A percentile compares a stretch with the other conserved stretches of the same genome.
These are phyloP conservation scores for Adelphocoris suturalis DNA, from an alignment of 2,888 invertebrate genomes.

Conservation along the genomic window DNA sequence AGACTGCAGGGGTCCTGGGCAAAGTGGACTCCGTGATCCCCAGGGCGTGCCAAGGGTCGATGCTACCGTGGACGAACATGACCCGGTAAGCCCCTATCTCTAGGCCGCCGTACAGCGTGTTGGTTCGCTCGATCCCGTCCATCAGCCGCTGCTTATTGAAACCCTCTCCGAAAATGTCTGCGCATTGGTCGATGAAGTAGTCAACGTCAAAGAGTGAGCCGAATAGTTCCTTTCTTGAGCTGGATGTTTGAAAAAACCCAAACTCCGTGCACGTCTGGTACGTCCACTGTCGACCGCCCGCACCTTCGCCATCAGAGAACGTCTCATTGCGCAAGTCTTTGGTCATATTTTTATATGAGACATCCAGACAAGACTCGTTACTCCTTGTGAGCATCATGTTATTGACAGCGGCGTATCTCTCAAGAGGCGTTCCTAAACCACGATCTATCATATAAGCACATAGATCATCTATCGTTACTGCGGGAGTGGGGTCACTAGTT, in stretches of 20 bases:
- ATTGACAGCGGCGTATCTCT: slow-evolving; percentile 85
- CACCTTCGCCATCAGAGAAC: slow-evolving; percentile 81
- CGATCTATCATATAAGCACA: slow-evolving; percentile 88
- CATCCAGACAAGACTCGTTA: slow-evolving; percentile 89
- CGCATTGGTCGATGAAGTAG: slow-evolving; percentile 90
- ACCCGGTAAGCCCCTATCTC: slow-evolving; percentile 86
- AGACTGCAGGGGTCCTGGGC: slow-evolving; percentile 84
- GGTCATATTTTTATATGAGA: slow-evolving; percentile 88
- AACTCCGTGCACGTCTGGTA: slow-evolving; percentile 98
- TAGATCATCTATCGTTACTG: slow-evolving; percentile 89
- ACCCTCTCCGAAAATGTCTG: slow-evolving; percentile 88
- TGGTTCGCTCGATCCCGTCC: slow-evolving; percentile 85
- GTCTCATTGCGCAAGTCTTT: slow-evolving; percentile 83
- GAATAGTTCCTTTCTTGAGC: slow-evolving; percentile 83
- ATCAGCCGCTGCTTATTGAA: slow-evolving; percentile 83
- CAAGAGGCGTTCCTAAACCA: slow-evolving; percentile 80
- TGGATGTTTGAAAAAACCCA: slow-evolving; percentile 95
- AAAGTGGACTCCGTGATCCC: slow-evolving; percentile 82
- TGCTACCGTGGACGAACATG: slow-evolving; percentile 92
- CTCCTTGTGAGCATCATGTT: slow-evolving; percentile 83
- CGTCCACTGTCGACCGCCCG: slow-evolving; percentile 87
- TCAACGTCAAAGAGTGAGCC: slow-evolving; percentile 87
- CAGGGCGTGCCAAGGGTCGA: slow-evolving; percentile 93
- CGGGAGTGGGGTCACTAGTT: slow-evolving; percentile 80
- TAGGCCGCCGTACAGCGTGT: slow-evolving; percentile 88